These are phyloP conservation scores for Ips nitidus DNA, from an alignment of 1,140 invertebrate genomes.

Conservation along the genomic window DNA sequence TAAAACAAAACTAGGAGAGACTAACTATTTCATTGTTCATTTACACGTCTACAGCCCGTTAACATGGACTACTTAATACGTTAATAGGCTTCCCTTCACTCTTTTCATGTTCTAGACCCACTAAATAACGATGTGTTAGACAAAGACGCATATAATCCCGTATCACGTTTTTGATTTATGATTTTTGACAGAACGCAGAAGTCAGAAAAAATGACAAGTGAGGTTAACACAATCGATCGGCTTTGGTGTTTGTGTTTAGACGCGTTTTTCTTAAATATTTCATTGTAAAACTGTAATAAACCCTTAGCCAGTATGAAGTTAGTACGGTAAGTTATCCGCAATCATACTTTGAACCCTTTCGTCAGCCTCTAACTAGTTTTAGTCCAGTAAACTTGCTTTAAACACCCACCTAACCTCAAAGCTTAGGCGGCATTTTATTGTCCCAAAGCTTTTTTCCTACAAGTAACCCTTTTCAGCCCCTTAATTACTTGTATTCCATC, in stretches of 20 bases:
- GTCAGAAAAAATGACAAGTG: too few relatives aligned
- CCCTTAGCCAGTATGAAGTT: slow-evolving; percentile 39
- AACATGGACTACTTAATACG: too few relatives aligned
- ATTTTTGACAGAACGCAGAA: too few relatives aligned
- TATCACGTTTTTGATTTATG: too few relatives aligned
- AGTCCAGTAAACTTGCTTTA: background rate
- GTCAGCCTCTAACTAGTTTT: background rate
- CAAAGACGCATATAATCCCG: too few relatives aligned
- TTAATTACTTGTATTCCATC: background rate
- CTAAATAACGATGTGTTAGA: too few relatives aligned
- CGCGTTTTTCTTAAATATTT: background rate
- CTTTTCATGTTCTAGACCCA: too few relatives aligned
- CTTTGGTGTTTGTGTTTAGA: background rate
- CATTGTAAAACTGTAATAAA: background rate
- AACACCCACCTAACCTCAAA: slow-evolving; percentile 21
- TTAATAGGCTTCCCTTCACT: too few relatives aligned
- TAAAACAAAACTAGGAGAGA: too few relatives aligned
- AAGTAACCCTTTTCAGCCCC: background rate
- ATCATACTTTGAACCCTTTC: background rate
- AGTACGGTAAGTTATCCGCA: slow-evolving; percentile 37
- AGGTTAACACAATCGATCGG: too few relatives aligned
- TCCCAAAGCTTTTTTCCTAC: background rate
- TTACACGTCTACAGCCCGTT: too few relatives aligned
- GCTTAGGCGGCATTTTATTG: background rate
- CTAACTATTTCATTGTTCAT: too few relatives aligned